A percentile compares a stretch with the other conserved stretches of the same genome.
phyloP scores from a whole-genome alignment of 1,140 invertebrate genomes.

The Hypothenemus hampei region DNA sequence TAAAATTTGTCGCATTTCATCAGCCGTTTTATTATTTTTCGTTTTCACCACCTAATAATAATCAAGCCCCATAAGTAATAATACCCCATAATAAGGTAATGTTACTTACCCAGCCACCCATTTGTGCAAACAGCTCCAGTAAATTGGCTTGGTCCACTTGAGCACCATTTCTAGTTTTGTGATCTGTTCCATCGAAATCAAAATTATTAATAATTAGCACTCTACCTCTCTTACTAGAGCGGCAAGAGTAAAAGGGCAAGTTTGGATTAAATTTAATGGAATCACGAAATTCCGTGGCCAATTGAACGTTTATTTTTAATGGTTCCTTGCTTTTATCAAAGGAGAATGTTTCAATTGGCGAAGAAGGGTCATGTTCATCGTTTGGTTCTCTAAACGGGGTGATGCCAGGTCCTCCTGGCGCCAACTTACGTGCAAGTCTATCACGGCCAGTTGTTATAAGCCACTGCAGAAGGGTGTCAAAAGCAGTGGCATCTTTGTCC shows the following conservation, averaged over 20 bases:
- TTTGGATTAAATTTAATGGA: slow-evolving; percentile 14
- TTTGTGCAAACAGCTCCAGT: slow-evolving; percentile 49
- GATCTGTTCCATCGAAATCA: slow-evolving; percentile 38
- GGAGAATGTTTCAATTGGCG: slow-evolving; percentile 10
- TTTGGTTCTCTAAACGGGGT: slow-evolving; percentile 4
- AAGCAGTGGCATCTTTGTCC: slow-evolving; percentile 17
- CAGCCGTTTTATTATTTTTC: slow-evolving; percentile 38
- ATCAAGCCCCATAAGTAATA: no score
- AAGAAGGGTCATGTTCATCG: slow-evolving; percentile 7
- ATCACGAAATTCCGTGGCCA: slow-evolving; percentile 26
- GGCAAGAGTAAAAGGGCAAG: slow-evolving; percentile 47
- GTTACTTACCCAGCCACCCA: slow-evolving; percentile 44
- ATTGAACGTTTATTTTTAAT: slow-evolving; percentile 25
- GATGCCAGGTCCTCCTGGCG: not conserved
- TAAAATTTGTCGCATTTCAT: slow-evolving; percentile 25
- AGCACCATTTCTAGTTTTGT: slow-evolving; percentile 46
- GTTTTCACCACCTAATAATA: no score
- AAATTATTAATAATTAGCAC: slow-evolving; percentile 57
- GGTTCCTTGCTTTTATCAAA: slow-evolving; percentile 2
- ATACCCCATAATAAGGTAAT: no score
- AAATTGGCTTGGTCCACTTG: slow-evolving; percentile 50
- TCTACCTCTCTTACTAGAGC: slow-evolving; percentile 51
- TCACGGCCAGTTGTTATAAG: slow-evolving; percentile 16
- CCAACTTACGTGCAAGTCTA: slow-evolving; percentile 7
- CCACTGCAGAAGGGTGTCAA: slow-evolving; percentile 12